phyloP scores from a whole-genome alignment of 2,888 invertebrate species.

The Eudasyphora cyanicolor region DNA sequence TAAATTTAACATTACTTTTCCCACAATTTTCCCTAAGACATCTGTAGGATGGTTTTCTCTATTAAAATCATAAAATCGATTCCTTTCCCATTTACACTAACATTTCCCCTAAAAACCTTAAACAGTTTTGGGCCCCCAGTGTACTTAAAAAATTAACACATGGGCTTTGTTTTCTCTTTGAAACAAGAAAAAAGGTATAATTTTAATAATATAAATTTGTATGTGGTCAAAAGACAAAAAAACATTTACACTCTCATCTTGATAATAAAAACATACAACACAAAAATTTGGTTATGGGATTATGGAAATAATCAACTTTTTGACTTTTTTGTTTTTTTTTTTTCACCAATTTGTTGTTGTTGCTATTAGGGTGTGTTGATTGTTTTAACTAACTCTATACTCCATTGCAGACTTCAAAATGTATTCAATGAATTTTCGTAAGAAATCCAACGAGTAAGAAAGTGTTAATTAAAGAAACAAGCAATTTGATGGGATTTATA shows the following conservation, averaged over 20 bases:
- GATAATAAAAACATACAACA: neutral
- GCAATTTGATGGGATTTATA: conserved; percentile 11
- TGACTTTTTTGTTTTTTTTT: neutral
- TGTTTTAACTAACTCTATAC: too few species aligned
- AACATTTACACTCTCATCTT: neutral
- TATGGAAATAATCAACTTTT: conserved; percentile 31
- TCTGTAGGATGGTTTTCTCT: too few species aligned
- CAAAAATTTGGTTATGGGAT: conserved; percentile 36
- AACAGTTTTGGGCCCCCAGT: neutral
- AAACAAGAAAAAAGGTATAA: neutral
- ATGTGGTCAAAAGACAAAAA: neutral
- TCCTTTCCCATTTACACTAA: too few species aligned
- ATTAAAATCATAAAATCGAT: too few species aligned
- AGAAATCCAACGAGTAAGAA: neutral
- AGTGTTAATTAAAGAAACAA: conserved; percentile 50
- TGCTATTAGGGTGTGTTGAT: conserved; percentile 38
- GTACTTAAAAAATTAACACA: conserved; percentile 4
- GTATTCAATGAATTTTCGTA: conserved; percentile 39
- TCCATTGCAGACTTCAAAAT: too few species aligned
- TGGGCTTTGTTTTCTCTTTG: neutral
- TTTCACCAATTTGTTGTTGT: neutral
- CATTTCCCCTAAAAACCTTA: too few species aligned
- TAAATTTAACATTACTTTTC: too few species aligned
- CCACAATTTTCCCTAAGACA: too few species aligned
- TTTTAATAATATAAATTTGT: conserved; percentile 30